Percentiles rank a stretch among this genome's conserved stretches.
These are phyloP conservation scores for Oxygymnocypris stewartii DNA, from an alignment of 2,113 vertebrate genomes.

Conservation along the genomic window DNA sequence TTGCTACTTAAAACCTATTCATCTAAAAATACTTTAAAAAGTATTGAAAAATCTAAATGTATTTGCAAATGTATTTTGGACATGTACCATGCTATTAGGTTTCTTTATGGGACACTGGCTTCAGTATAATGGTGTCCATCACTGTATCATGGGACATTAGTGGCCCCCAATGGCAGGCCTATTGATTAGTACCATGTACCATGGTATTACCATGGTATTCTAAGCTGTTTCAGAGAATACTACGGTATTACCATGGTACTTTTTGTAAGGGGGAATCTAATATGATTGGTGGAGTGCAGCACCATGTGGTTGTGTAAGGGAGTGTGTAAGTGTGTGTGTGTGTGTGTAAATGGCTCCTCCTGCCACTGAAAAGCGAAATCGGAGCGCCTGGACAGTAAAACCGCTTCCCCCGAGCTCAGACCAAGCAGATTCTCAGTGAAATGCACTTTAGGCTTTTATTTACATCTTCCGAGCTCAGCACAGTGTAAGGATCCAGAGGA, in stretches of 20 bases:
- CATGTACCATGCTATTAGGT: background rate
- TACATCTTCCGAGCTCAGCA: slow-evolving; percentile 39
- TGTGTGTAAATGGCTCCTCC: slow-evolving; percentile 94
- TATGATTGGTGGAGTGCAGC: slow-evolving; percentile 3
- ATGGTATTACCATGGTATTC: too few relatives aligned
- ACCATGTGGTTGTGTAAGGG: slow-evolving; percentile 67
- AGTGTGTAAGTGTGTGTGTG: slow-evolving; percentile 64
- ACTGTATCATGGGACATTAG: background rate
- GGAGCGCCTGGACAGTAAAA: slow-evolving; percentile 70
- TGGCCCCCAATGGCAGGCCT: background rate
- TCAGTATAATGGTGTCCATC: background rate
- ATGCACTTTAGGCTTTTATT: slow-evolving; percentile 57
- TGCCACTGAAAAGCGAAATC: slow-evolving; percentile 84
- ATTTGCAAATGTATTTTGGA: too few relatives aligned
- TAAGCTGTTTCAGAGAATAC: background rate
- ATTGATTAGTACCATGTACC: background rate
- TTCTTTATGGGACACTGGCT: background rate
- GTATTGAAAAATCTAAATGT: too few relatives aligned
- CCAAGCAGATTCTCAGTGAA: slow-evolving; percentile 63
- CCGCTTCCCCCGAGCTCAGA: slow-evolving; percentile 55
- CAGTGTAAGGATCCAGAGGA: slow-evolving; percentile 67
- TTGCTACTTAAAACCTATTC: too few relatives aligned
- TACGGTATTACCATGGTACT: slow-evolving; percentile 71
- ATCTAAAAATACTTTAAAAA: too few relatives aligned
- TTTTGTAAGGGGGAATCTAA: slow-evolving; percentile 46